phyloP scores from a whole-genome alignment of 2,113 vertebrate genomes.

The Prunella himalayana region DNA sequence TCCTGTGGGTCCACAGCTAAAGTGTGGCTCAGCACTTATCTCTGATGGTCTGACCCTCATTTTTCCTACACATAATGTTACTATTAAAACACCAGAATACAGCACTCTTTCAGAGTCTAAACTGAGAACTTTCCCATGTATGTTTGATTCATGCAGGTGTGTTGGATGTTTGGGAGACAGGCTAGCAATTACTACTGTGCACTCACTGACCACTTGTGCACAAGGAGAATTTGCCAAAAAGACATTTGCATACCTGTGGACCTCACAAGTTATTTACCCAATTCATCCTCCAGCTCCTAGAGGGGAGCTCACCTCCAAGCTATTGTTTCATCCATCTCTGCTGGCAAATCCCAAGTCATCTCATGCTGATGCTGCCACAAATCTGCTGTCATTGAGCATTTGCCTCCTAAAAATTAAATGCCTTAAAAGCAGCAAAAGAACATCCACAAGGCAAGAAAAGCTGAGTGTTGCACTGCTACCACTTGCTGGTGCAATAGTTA shows the following conservation, averaged over 20 bases:
- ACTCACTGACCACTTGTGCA: background rate
- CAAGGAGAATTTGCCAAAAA: background rate
- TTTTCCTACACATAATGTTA: background rate
- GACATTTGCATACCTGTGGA: background rate
- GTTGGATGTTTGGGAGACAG: background rate
- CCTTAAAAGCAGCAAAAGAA: background rate
- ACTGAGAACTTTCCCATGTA: background rate
- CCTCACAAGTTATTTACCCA: background rate
- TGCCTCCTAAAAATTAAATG: background rate
- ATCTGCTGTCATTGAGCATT: background rate
- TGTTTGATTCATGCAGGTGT: background rate
- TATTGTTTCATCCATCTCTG: background rate
- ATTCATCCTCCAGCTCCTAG: background rate
- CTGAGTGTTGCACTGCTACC: background rate
- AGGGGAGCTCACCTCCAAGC: background rate
- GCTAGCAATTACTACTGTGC: background rate
- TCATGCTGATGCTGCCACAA: background rate
- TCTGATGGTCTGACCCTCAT: background rate
- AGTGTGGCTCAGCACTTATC: background rate
- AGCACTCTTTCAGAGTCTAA: background rate
- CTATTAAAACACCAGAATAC: background rate
- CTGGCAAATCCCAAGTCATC: background rate
- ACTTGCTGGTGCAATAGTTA: background rate
- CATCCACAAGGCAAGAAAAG: background rate
- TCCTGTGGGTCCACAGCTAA: background rate